Evolutionary conservation across 2,113 vertebrate species (phyloP).

Genomic region (Callipepla squamata): DNA sequence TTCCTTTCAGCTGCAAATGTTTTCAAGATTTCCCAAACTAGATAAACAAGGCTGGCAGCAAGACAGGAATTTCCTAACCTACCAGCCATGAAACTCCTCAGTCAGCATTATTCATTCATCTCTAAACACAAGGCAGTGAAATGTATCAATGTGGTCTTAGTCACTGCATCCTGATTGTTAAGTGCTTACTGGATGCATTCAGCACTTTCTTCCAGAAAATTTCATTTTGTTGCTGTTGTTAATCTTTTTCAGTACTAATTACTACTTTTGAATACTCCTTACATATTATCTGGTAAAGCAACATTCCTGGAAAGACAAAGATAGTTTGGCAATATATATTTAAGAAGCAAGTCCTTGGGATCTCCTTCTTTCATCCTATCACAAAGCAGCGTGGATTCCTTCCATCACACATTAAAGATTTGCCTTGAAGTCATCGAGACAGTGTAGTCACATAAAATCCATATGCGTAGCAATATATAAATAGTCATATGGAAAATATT

Average conservation of each 20-base stretch:
- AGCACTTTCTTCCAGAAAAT: not conserved
- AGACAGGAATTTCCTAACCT: not conserved
- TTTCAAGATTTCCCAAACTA: not conserved
- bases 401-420: conserved; percentile 35
- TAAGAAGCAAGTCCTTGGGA: not conserved
- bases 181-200: not conserved
- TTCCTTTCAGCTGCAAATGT: not conserved
- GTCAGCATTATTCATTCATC: not conserved
- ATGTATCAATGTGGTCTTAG: accelerated
- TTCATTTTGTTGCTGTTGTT: not conserved
- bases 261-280: not conserved
- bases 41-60: not conserved
- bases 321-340: not conserved
- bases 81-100: not conserved
- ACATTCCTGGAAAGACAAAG: not conserved
- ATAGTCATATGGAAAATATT: conserved; percentile 55
- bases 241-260: conserved; percentile 10
- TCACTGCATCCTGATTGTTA: not conserved
- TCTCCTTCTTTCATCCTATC: not conserved
- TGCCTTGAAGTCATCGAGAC: conserved; percentile 23
- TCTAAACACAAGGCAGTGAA: not conserved
- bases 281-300: not conserved
- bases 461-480: not conserved
- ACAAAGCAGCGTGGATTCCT: not conserved
- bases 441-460: conserved; percentile 15